Conservation (phyloP, 2,888 invertebrate genomes). For the Hypsopygia costalis region DNA sequence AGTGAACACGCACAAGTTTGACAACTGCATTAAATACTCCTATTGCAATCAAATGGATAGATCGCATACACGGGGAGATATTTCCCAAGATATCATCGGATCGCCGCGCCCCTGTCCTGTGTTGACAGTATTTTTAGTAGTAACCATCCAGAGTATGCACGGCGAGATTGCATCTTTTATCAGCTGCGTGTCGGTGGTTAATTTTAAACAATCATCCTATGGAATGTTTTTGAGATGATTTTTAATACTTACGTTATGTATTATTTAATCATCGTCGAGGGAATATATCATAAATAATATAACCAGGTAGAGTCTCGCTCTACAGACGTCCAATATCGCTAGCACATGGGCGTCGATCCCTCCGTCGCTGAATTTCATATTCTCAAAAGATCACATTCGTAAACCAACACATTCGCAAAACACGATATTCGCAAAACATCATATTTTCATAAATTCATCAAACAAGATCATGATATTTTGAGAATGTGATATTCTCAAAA, state of each 20-base stretch:
- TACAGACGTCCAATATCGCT: too few species aligned
- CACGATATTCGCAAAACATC: too few species aligned
- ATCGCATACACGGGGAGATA: constrained; percentile 40
- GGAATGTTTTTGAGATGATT: constrained; percentile 31
- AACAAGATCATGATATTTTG: too few species aligned
- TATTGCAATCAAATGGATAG: constrained; percentile 23
- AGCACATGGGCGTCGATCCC: too few species aligned
- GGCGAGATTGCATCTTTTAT: constrained; percentile 46
- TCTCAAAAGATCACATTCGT: too few species aligned
- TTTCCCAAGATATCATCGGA: constrained; percentile 35
- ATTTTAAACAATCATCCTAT: constrained; percentile 43
- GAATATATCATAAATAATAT: too few species aligned
- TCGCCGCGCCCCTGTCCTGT: constrained; percentile 31
- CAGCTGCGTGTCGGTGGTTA: constrained; percentile 43
- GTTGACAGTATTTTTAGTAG: constrained; percentile 50
- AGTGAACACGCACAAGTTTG: not conserved
- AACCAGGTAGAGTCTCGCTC: too few species aligned
- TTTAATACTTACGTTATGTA: constrained; percentile 1
- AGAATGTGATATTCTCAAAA: too few species aligned
- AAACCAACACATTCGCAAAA: too few species aligned
- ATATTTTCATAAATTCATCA: too few species aligned
- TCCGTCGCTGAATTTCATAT: too few species aligned
- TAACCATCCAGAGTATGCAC: constrained; percentile 41
- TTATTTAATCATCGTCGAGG: not conserved
- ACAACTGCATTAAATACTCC: constrained; percentile 7